Evolutionary conservation across 2,888 invertebrate genomes (phyloP).

Genomic region (Patella caerulea): DNA sequence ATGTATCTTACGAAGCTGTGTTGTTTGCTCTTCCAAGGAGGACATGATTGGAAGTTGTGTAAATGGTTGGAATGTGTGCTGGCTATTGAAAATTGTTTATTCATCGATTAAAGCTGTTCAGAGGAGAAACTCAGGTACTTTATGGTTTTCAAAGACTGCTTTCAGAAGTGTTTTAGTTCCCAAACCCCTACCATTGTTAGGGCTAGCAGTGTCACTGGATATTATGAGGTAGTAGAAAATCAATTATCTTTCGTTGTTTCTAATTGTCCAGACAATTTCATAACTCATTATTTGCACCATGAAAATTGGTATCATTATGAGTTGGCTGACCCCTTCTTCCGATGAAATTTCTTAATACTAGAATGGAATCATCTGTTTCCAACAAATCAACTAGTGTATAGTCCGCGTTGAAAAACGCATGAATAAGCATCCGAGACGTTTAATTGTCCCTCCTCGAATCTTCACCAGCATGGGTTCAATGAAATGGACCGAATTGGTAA

Average conservation of each 20-base stretch:
- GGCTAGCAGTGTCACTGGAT: slow-evolving; percentile 62
- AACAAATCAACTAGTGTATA: slow-evolving; percentile 17
- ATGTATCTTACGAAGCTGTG: background rate
- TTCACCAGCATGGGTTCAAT: slow-evolving; percentile 20
- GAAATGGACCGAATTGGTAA: slow-evolving; percentile 21
- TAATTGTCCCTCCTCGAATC: slow-evolving; percentile 6
- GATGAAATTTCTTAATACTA: slow-evolving; percentile 14
- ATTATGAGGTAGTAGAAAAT: slow-evolving; percentile 28
- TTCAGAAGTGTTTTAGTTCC: slow-evolving; percentile 55
- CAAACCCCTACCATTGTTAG: slow-evolving; percentile 67
- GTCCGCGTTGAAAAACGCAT: slow-evolving; percentile 17
- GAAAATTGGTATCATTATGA: slow-evolving; percentile 42
- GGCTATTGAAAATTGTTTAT: slow-evolving; percentile 22
- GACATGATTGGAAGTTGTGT: slow-evolving; percentile 25
- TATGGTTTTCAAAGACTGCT: background rate
- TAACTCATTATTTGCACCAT: slow-evolving; percentile 34
- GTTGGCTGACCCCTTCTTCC: slow-evolving; percentile 6
- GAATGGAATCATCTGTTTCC: slow-evolving; percentile 21
- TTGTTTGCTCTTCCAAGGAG: slow-evolving; percentile 11
- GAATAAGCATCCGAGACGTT: slow-evolving; percentile 21
- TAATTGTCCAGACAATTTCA: slow-evolving; percentile 20
- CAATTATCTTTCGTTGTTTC: slow-evolving; percentile 15
- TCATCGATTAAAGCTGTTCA: slow-evolving; percentile 18
- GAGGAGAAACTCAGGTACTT: slow-evolving; percentile 6
- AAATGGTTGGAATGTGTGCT: slow-evolving; percentile 18